Conservation (phyloP, 2,888 invertebrate species). For the Colletes collaris region DNA sequence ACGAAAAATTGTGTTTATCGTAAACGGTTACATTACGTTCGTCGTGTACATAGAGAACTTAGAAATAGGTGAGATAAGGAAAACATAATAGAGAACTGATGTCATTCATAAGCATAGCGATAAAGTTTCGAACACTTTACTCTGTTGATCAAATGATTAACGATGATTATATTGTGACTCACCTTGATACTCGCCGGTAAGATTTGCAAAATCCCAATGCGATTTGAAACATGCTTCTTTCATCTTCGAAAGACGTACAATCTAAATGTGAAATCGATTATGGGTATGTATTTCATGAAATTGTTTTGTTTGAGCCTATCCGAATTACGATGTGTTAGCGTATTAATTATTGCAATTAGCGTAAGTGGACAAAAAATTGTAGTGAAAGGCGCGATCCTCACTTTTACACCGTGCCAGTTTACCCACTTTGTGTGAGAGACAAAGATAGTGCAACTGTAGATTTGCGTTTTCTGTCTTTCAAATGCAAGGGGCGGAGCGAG, state of each 20-base stretch:
- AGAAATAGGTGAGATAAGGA: constrained; percentile 53
- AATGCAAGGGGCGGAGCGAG: not conserved
- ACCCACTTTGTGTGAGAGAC: too few species aligned
- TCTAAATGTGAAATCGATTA: not conserved
- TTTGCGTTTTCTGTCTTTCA: not conserved
- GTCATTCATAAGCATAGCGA: constrained; percentile 24
- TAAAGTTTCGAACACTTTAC: constrained; percentile 18
- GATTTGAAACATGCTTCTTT: not conserved
- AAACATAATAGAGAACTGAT: constrained; percentile 40
- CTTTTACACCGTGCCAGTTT: too few species aligned
- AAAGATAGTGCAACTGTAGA: too few species aligned
- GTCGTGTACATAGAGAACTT: not conserved
- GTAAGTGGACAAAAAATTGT: too few species aligned
- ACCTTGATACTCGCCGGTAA: not conserved
- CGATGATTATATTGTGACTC: not conserved
- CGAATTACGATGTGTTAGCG: too few species aligned
- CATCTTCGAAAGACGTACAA: not conserved
- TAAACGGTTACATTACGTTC: constrained; percentile 10
- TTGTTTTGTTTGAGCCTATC: too few species aligned
- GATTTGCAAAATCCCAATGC: not conserved
- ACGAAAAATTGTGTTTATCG: not conserved
- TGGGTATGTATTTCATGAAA: too few species aligned
- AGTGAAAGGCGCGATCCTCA: too few species aligned
- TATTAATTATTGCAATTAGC: too few species aligned
- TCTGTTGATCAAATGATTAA: not conserved